Evolutionary conservation across 2,888 invertebrate species (phyloP), one percentile per base, ranked within the genome.

Genomic region (Yponomeuta sedellus): DNA sequence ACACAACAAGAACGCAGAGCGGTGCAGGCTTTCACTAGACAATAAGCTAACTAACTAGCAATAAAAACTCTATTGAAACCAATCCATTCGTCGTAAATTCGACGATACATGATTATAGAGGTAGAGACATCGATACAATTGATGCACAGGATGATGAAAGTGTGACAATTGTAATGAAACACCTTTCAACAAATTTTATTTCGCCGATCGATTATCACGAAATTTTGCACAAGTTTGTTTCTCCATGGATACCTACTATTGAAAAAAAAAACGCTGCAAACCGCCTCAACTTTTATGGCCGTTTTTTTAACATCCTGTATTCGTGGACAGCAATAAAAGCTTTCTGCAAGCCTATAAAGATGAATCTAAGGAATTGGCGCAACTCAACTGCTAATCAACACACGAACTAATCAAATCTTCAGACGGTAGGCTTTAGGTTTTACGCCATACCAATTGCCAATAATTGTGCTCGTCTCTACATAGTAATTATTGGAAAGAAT

Each of bases 61-160:
- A 59, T 59, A 59, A 59, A 59, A 25, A 59, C 25, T 59, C 59
- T 12, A 59, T 59, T 59, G 20, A 59, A 59, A 25, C 59, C 59
- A 59, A 59, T 59, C 58, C 20, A 58, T 19, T 58, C 58, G 44
- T 52, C 44, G 44, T 52, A 52, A 52, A 52, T 52, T 52, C 44
- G 44, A 52, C 44, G 44, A 52, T 52, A 52, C 44, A 52, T 52
- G 16, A 52, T 52, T 52, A 52, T 52, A 52, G 44, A 52, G 44
- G 16, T 52, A 52, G 44, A 52, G 44, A 52, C 44, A 52, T 52
- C 44, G 8, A 52, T 52, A 52, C 44, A 52, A 52, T 52, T 52
- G 44, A 16, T 16, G 44, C 16, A 16, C 16, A 52, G 34, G 34
- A 34, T 34, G 34, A 34, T 34, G 34, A 5, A 34, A 34, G 5